Evolutionary conservation across 2,113 vertebrate species (phyloP).

Genomic region (Chelonoidis abingdonii): DNA sequence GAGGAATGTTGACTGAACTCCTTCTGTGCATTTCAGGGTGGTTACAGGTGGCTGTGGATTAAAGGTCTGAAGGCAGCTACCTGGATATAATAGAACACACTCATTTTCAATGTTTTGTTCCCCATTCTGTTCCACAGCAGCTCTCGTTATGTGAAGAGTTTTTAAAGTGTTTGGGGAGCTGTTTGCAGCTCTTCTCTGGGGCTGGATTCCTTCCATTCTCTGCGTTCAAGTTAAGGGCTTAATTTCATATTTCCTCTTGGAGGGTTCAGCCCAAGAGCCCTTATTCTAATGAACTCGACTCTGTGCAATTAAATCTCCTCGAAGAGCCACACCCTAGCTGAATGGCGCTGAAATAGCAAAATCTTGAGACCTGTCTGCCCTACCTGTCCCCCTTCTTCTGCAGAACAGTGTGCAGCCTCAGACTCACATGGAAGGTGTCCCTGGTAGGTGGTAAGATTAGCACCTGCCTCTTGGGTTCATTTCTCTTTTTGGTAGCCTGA

Average conservation of each 20-base stretch:
- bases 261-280: background rate
- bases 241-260: background rate
- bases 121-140: background rate
- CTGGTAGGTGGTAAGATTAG: background rate
- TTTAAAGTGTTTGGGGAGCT: constrained; percentile 19
- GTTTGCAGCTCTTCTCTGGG: background rate
- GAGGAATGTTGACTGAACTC: fast-evolving
- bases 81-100: background rate
- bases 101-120: background rate
- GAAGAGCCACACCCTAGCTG: background rate
- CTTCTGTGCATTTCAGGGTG: background rate
- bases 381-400: background rate
- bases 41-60: background rate
- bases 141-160: constrained; percentile 5
- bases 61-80: background rate
- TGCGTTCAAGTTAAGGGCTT: background rate
- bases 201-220: background rate
- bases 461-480: background rate
- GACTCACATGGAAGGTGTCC: background rate
- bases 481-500: background rate
- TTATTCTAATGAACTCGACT: background rate
- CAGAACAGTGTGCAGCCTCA: background rate
- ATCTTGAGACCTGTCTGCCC: background rate
- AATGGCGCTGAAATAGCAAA: background rate
- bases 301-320: background rate